Evolutionary conservation across 2,888 invertebrate genomes (phyloP).

Genomic region (Sylvicola cinctus): DNA sequence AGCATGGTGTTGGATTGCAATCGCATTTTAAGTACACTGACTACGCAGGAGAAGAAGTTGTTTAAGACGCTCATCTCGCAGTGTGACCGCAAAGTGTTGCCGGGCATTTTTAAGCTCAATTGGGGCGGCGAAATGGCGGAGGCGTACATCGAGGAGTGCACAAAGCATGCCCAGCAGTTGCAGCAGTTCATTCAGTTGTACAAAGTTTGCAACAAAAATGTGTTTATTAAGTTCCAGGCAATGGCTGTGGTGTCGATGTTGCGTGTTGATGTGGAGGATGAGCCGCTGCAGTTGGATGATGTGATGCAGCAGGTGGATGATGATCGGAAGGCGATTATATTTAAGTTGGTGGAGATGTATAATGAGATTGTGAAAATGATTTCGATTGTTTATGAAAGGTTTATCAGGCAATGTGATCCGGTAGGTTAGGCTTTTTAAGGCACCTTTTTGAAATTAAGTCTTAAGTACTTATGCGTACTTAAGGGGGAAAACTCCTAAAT

Average conservation of each 20-base stretch:
- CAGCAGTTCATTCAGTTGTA: conserved; percentile 65
- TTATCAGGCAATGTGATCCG: no score
- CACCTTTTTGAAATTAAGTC: no score
- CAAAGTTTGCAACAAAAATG: conserved; percentile 55
- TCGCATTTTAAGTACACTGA: conserved; percentile 52
- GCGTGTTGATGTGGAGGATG: conserved; percentile 36
- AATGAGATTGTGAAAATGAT: no score
- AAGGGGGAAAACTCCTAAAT: no score
- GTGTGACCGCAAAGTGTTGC: conserved; percentile 44
- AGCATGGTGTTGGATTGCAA: conserved; percentile 57
- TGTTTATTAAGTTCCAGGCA: conserved; percentile 47
- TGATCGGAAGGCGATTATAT: conserved; percentile 4
- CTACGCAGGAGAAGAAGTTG: conserved; percentile 51
- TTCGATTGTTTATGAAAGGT: no score
- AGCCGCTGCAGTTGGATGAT: conserved; percentile 36
- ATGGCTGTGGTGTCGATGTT: conserved; percentile 47
- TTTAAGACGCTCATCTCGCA: conserved; percentile 51
- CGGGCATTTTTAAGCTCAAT: conserved; percentile 47
- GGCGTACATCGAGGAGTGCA: conserved; percentile 49
- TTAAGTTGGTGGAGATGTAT: conserved; percentile 4
- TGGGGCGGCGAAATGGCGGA: conserved; percentile 57
- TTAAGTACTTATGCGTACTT: no score
- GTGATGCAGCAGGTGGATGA: conserved; percentile 21
- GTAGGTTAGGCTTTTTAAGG: no score
- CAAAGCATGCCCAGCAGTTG: conserved; percentile 36